Base-by-base conservation (phyloP, 2,888 invertebrate genomes). In the Diaperis boleti region DNA sequence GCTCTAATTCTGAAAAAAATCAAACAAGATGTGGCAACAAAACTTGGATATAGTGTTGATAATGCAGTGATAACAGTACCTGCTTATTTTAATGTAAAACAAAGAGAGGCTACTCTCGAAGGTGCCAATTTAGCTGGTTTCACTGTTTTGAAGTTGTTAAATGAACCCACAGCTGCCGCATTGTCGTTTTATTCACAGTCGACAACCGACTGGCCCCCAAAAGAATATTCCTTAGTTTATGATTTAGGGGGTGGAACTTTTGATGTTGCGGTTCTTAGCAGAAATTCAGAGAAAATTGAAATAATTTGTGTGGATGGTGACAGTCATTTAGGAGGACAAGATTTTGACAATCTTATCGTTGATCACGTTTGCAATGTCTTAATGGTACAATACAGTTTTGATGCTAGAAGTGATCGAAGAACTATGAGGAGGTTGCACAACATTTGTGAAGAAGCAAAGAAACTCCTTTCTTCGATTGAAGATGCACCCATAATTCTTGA, bases 241-340 rank as follows among this genome's bases (percentile, higher is more conserved):
- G 74, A 74, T 62, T 67, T 73, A 13, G 74, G 72, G 3, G 71
- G 72, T 10, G 72, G 73, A 10, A 73, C 73, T 5, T 71, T 73
- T 37, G 73, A 74, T 29, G 70, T 74, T 7, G 71, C 73, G 1
- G 65, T 74, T 18, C 37, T 72, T 5, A 63, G 35, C 8, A 18
- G 14, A 6, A 14, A 5, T 35, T 1, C 2, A 7, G 10, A 33
- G 1, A 50, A 61, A 7, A 62, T 67, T 42, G 62, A 62, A 14
- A 70, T 72, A 11, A 61, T 68, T 13, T 62, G 65, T 17, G 67
- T 72, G 10, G 69, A 67, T 31, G 75, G 75, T 1, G 70, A 74
- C 52, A 62, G 65, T 5, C 66, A 72, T 62, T 64, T 76, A 17
- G 76, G 76, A 1, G 76, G 75, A 0, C 62, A 68, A 26, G 74